Conservation (phyloP, 2,113 vertebrate genomes). For the Nibea coibor region DNA sequence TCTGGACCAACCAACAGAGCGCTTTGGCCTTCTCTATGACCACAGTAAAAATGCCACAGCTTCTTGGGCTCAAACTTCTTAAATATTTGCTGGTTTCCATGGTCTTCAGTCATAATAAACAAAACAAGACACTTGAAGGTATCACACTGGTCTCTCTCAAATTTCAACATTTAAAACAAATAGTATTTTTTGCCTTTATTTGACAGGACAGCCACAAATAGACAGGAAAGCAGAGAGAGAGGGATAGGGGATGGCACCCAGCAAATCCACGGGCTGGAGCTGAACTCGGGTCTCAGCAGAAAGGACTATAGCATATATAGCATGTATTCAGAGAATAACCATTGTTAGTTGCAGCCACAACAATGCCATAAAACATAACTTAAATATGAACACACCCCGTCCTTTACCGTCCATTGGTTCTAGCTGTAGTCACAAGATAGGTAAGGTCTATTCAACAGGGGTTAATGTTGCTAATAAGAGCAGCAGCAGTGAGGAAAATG, state of each 20-base stretch:
- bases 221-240: too few relatives aligned
- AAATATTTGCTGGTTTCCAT: too few relatives aligned
- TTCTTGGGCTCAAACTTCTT: neutral
- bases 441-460: conserved; percentile 6
- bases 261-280: too few relatives aligned
- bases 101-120: too few relatives aligned
- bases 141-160: neutral
- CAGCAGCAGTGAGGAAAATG: conserved; percentile 38
- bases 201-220: too few relatives aligned
- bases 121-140: neutral
- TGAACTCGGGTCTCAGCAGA: too few relatives aligned
- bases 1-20: too few relatives aligned
- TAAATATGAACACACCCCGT: neutral
- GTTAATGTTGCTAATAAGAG: conserved; percentile 45
- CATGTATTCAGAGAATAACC: neutral
- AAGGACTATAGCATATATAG: too few relatives aligned
- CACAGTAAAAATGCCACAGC: too few relatives aligned
- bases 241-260: too few relatives aligned
- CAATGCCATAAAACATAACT: neutral
- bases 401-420: neutral
- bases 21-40: neutral
- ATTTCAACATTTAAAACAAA: neutral
- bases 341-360: neutral
- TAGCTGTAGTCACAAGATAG: neutral
- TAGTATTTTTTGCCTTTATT: too few relatives aligned